Conservation (phyloP, 2,797 vertebrate genomes). For the Sebastes itinus region DNA sequence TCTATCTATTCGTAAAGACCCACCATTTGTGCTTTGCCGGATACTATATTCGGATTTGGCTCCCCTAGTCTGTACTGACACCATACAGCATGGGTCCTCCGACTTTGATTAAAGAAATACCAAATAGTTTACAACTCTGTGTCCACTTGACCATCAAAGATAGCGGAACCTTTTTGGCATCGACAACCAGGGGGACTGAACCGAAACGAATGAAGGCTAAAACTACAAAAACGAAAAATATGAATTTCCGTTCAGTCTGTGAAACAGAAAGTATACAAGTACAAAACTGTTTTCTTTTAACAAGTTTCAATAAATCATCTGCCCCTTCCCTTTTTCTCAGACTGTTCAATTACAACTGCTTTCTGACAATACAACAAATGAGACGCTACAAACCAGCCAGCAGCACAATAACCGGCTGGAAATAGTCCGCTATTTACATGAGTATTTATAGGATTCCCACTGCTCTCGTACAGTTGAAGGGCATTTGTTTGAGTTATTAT, state of each 20-base stretch:
- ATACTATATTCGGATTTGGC: background rate
- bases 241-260: background rate
- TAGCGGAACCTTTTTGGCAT: too few relatives aligned
- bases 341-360: background rate
- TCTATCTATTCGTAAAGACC: background rate
- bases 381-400: background rate
- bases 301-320: background rate
- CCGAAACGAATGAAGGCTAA: background rate
- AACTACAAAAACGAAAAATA: background rate
- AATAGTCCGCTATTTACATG: conserved; percentile 56
- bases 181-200: background rate
- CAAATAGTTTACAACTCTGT: too few relatives aligned
- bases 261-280: background rate
- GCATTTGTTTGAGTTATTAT: conserved; percentile 64
- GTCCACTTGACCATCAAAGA: too few relatives aligned
- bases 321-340: background rate
- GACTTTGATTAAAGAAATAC: too few relatives aligned
- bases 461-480: conserved; percentile 40
- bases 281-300: background rate
- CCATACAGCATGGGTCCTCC: background rate
- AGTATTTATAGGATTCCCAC: conserved; percentile 53
- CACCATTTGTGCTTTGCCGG: background rate
- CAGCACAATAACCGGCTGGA: conserved; percentile 24
- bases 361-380: conserved; percentile 31
- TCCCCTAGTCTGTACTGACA: background rate